Evolutionary conservation across 1,140 invertebrate genomes (phyloP).

Genomic region (Anastatus disparis): DNA sequence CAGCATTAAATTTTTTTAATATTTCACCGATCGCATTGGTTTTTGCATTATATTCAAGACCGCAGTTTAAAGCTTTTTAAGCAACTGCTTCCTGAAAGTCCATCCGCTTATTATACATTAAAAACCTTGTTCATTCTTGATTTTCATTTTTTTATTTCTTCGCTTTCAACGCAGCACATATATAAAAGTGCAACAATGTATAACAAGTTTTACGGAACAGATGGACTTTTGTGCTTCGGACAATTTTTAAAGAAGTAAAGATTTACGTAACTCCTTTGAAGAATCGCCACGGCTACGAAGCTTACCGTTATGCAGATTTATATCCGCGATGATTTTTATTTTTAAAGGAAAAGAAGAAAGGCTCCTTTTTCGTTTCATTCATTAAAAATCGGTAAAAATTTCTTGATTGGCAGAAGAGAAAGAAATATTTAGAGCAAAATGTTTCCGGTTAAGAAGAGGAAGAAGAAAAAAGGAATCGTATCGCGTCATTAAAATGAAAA

Average conservation of each 20-base stretch:
- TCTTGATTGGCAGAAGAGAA: neutral
- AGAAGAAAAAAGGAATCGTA: too few species aligned
- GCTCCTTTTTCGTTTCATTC: neutral
- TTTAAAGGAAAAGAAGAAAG: too few species aligned
- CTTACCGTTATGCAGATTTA: neutral
- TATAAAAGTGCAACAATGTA: slow-evolving; percentile 35
- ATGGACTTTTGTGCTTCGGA: slow-evolving; percentile 25
- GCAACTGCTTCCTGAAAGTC: slow-evolving; percentile 33
- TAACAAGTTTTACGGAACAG: slow-evolving; percentile 9
- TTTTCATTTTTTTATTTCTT: too few species aligned
- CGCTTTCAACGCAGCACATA: too few species aligned
- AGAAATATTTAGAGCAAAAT: neutral
- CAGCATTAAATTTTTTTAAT: slow-evolving; percentile 16
- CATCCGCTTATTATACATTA: slow-evolving; percentile 32
- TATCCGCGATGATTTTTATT: too few species aligned
- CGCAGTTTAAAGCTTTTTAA: slow-evolving; percentile 42
- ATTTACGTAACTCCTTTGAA: slow-evolving; percentile 44
- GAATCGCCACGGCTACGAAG: neutral
- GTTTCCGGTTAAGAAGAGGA: slow-evolving; percentile 13
- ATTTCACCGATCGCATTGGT: slow-evolving; percentile 6
- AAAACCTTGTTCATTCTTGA: slow-evolving; percentile 8
- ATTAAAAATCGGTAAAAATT: neutral
- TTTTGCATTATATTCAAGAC: neutral
- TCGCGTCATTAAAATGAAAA: neutral
- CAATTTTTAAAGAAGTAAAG: slow-evolving; percentile 44